Evolutionary conservation across 2,797 vertebrate genomes (phyloP).

Genomic region (Syngnathus acus): DNA sequence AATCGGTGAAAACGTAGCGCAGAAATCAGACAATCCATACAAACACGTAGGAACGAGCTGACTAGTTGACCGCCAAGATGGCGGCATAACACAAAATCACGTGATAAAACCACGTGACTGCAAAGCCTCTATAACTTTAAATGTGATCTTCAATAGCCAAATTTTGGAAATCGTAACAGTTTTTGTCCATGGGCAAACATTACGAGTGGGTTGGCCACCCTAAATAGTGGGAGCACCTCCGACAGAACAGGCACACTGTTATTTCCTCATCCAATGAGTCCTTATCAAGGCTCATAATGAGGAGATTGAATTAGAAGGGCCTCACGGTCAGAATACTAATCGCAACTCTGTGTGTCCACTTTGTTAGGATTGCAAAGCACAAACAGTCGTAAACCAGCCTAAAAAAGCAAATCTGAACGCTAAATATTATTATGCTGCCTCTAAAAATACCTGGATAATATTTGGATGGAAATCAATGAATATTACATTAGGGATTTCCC

Average conservation of each 20-base stretch:
- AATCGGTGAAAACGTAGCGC: too few species aligned
- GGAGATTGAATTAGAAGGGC: background rate
- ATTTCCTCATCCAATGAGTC: slow-evolving; percentile 6
- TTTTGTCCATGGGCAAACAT: background rate
- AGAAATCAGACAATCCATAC: too few species aligned
- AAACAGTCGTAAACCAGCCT: background rate
- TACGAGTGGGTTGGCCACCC: background rate
- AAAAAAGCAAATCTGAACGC: background rate
- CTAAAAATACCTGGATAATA: too few species aligned
- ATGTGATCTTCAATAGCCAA: background rate
- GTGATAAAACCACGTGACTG: too few species aligned
- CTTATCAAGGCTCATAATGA: slow-evolving; percentile 4
- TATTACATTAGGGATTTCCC: too few species aligned
- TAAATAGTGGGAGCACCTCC: background rate
- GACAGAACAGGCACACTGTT: background rate
- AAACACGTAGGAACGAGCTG: too few species aligned
- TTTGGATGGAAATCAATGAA: too few species aligned
- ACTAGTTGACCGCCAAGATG: too few species aligned
- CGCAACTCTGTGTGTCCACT: background rate
- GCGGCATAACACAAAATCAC: too few species aligned
- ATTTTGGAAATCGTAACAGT: background rate
- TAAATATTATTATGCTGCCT: background rate
- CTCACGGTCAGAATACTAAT: background rate
- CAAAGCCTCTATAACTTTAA: too few species aligned
- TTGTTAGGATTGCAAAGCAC: background rate